These are phyloP conservation scores for Australoheros facetus DNA, from an alignment of 2,797 vertebrate species.

Conservation along the genomic window DNA sequence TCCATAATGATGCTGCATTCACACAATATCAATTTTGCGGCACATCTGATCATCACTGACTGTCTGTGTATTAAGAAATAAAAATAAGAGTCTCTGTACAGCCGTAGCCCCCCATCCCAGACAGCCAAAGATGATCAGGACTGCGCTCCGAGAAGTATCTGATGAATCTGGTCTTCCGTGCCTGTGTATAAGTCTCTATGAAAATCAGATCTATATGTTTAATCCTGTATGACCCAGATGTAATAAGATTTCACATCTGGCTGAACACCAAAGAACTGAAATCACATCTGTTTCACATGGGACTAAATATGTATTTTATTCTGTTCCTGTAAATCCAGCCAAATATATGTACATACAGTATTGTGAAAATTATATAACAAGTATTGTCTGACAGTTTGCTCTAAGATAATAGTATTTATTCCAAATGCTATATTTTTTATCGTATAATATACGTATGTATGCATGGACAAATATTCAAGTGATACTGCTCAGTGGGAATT, in stretches of 20 bases:
- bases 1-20: slow-evolving; percentile 16
- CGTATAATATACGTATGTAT: slow-evolving; percentile 79
- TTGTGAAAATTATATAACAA: slow-evolving; percentile 77
- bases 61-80: slow-evolving; percentile 14
- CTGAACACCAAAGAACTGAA: slow-evolving; percentile 61
- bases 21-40: slow-evolving; percentile 21
- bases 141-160: slow-evolving; percentile 30
- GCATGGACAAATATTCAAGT: slow-evolving; percentile 77
- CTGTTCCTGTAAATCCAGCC: slow-evolving; percentile 68
- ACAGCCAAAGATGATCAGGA: slow-evolving; percentile 21
- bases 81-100: neutral
- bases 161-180: slow-evolving; percentile 64
- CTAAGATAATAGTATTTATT: slow-evolving; percentile 84
- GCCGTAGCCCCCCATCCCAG: neutral
- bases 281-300: slow-evolving; percentile 58
- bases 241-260: slow-evolving; percentile 53
- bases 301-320: slow-evolving; percentile 52
- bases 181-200: slow-evolving; percentile 54
- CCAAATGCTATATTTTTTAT: slow-evolving; percentile 84
- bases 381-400: slow-evolving; percentile 76
- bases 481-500: slow-evolving; percentile 53
- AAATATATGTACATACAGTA: slow-evolving; percentile 77
- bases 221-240: slow-evolving; percentile 68
- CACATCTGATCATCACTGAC: slow-evolving; percentile 5
- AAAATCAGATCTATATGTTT: slow-evolving; percentile 45